Evolutionary conservation across 2,113 vertebrate genomes (phyloP).

Genomic region (Saccopteryx leptura): DNA sequence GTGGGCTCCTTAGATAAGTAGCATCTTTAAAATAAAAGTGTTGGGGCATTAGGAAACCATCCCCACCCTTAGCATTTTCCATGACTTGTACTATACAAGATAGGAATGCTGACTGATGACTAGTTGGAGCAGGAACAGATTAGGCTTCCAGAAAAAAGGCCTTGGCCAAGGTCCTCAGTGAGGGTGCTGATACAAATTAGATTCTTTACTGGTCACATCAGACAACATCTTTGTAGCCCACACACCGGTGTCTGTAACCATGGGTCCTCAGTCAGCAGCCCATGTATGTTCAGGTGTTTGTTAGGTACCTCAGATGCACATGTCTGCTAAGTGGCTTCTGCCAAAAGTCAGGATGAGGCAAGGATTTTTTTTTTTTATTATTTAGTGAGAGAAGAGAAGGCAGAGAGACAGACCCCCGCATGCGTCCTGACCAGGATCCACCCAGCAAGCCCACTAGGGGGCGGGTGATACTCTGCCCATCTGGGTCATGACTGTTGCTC

Average conservation of each 20-base stretch:
- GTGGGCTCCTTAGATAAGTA: background rate
- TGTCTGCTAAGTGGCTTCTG: background rate
- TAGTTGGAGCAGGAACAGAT: background rate
- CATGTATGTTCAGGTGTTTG: background rate
- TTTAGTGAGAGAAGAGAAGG: too few species aligned
- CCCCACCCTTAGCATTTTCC: background rate
- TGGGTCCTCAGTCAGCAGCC: background rate
- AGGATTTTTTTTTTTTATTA: background rate
- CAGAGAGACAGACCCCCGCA: too few species aligned
- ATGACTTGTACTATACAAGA: background rate
- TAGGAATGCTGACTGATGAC: background rate
- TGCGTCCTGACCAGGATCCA: too few species aligned
- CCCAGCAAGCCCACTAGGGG: too few species aligned
- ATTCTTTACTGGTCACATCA: background rate
- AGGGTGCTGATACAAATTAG: fast-evolving
- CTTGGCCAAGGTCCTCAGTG: background rate
- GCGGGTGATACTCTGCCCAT: too few species aligned
- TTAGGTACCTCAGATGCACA: background rate
- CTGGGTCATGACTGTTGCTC: too few species aligned
- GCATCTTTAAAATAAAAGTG: background rate
- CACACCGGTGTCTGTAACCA: background rate
- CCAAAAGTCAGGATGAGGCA: background rate
- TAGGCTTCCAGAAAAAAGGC: background rate
- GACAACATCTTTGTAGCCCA: background rate
- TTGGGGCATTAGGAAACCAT: background rate